Evolutionary conservation across 2,113 vertebrate species (phyloP).

Genomic region (Lophotis ruficrista): DNA sequence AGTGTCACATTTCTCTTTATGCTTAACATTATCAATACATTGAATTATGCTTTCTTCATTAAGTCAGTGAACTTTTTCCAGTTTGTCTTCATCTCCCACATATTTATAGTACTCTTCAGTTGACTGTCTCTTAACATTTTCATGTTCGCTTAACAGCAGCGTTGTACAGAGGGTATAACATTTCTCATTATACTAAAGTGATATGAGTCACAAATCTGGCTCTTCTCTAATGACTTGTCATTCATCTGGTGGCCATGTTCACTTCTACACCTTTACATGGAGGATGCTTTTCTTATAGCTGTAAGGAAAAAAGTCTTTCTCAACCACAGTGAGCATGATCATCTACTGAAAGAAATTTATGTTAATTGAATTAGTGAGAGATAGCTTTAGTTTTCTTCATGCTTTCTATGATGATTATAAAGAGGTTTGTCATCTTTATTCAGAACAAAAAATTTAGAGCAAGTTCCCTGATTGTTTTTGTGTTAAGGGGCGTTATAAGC

Average conservation of each 20-base stretch:
- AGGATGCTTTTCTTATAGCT: neutral
- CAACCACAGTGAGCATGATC: neutral
- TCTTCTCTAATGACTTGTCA: neutral
- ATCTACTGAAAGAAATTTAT: neutral
- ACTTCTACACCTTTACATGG: neutral
- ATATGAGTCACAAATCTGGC: neutral
- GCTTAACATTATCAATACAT: neutral
- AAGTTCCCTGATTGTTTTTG: neutral
- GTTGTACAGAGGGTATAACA: neutral
- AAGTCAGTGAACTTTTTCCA: neutral
- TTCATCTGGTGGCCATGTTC: neutral
- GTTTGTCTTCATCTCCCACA: neutral
- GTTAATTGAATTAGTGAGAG: neutral
- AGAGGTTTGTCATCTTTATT: neutral
- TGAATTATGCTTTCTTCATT: neutral
- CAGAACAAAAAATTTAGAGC: neutral
- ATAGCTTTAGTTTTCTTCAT: neutral
- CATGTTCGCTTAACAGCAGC: neutral
- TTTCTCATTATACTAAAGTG: neutral
- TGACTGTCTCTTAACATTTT: neutral
- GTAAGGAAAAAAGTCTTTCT: neutral
- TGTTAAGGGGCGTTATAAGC: neutral
- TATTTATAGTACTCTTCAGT: neutral
- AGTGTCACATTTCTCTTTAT: neutral
- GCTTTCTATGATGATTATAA: neutral